Evolutionary conservation across 2,888 invertebrate genomes (phyloP).

Genomic region (Venusia cambrica): DNA sequence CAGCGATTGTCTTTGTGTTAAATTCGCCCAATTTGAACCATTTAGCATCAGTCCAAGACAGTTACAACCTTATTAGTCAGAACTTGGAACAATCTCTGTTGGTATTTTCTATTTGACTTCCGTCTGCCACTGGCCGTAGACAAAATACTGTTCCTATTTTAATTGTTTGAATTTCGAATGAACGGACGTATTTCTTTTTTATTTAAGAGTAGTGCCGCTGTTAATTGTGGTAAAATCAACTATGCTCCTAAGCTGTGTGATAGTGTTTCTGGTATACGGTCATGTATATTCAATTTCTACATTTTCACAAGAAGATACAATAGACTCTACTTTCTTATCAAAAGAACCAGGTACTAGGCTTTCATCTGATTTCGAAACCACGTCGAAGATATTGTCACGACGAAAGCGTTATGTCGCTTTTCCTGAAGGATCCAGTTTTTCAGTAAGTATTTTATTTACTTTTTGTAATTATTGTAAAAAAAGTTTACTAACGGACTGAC

Average conservation of each 20-base stretch:
- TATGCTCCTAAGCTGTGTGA: conserved; percentile 5
- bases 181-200: conserved; percentile 1
- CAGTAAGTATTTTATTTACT: conserved; percentile 70
- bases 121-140: conserved; percentile 12
- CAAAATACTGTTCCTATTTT: conserved; percentile 7
- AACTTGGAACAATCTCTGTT: conserved; percentile 23
- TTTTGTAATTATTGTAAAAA: conserved; percentile 1
- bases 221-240: conserved; percentile 5
- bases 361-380: conserved; percentile 18
- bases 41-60: conserved; percentile 23
- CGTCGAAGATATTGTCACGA: conserved; percentile 72
- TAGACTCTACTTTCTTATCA: too few species aligned
- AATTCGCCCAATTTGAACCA: conserved; percentile 21
- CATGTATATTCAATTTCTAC: too few species aligned
- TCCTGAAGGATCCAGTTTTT: conserved; percentile 87
- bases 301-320: too few species aligned
- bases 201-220: neutral
- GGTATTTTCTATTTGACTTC: conserved; percentile 14
- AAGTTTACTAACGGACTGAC: too few species aligned
- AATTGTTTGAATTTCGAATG: conserved; percentile 8
- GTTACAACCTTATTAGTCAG: conserved; percentile 13
- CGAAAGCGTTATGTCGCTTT: conserved; percentile 84
- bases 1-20: conserved; percentile 4
- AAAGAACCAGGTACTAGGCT: too few species aligned
- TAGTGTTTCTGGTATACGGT: conserved; percentile 12